Base-by-base conservation (phyloP, 2,888 invertebrate species). In the Daptonema setosum region DNA sequence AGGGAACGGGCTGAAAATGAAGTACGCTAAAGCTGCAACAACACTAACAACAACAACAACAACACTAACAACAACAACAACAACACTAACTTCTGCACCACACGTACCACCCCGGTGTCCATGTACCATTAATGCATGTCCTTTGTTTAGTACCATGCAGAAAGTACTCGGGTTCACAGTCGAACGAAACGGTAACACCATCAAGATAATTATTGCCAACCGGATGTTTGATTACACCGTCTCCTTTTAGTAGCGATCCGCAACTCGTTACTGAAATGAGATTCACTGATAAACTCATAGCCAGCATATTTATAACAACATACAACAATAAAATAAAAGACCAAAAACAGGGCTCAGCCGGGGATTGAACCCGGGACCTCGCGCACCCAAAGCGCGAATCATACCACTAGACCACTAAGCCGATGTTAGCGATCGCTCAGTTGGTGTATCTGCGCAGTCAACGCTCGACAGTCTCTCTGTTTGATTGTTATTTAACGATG, bases 171-270 rank as follows among this genome's bases (percentile, higher is more conserved):
- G 64, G 64, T 47, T 64, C 62, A 56, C 64, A 64, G 11, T 62
- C 59, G 55, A 64, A 64, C 17, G 63, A 63, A 22, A 64, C 64
- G 2, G 60, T 61, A 17, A 61, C 65, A 14, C 64, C 64, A 53
- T 64, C 65, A 52, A 64, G 52, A 51, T 64, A 64, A 50, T 65
- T 65, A 54, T 66, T 63, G 26, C 62, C 65, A 20, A 64, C 61
- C 24, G 64, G 64, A 48, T 58, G 60, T 57, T 64, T 64, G 43
- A 64, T 59, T 14, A 62, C 65, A 20, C 64, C 64, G 3, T 56
- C 57, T 22, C 59, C 61, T 22, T 62, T 65, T 29, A 63, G 55
- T 45, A 64, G 59, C 8, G 64, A 61, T 1, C 64, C 64, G 54
- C 64, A 64, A 47, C 64, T 65, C 50, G 60, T 35, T 14, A 56